A percentile compares a stretch with the other conserved stretches of the same genome.
Conservation (phyloP, 1,140 invertebrate species). For the Eulimnadia texana region DNA sequence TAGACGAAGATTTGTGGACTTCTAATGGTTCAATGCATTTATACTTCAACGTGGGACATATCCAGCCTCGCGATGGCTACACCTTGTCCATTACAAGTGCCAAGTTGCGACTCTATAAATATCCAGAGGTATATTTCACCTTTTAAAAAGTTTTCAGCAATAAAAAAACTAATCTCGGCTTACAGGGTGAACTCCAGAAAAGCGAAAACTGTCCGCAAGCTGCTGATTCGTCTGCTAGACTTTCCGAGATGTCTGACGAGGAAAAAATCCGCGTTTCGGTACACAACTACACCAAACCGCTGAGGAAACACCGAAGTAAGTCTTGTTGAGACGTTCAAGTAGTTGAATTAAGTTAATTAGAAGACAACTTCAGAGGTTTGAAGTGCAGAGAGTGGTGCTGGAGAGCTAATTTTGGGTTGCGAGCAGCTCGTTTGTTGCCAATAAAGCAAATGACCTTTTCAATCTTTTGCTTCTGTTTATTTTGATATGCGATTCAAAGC, state of each 20-base stretch:
- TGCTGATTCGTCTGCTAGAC: not conserved
- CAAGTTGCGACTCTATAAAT: conserved; percentile 7
- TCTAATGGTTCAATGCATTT: not conserved
- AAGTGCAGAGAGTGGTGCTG: no score
- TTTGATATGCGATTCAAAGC: no score
- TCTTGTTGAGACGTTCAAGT: no score
- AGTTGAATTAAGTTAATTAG: no score
- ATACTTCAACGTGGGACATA: not conserved
- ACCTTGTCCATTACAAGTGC: not conserved
- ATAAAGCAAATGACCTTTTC: no score
- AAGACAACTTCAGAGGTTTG: no score
- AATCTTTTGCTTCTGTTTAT: no score
- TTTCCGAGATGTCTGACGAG: conserved; percentile 28
- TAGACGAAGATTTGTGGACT: not conserved
- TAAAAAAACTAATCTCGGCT: not conserved
- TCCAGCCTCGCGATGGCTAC: conserved; percentile 2
- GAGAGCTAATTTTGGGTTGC: no score
- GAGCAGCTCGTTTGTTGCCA: no score
- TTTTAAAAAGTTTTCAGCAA: not conserved
- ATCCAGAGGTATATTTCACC: not conserved
- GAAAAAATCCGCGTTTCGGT: conserved; percentile 42
- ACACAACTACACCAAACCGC: conserved; percentile 40
- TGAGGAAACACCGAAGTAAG: conserved; percentile 40
- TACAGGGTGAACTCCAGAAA: not conserved
- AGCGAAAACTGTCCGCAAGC: not conserved